A percentile compares a stretch with the other conserved stretches of the same genome.
Conservation (phyloP, 2,888 invertebrate species). For the Aethes cnicana region DNA sequence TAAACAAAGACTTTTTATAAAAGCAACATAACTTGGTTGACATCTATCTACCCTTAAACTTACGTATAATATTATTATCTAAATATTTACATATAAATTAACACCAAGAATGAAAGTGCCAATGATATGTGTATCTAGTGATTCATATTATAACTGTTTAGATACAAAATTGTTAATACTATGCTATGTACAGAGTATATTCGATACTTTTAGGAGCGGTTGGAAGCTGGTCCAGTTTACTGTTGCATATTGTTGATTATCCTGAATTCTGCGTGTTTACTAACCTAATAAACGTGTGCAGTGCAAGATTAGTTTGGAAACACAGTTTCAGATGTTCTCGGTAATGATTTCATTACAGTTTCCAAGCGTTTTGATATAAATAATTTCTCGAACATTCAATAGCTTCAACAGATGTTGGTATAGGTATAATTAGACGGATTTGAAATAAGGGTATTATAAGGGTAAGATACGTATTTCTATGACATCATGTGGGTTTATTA, state of each 20-base stretch:
- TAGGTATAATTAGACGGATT: too few species aligned
- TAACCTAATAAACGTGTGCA: too few species aligned
- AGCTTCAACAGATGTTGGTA: too few species aligned
- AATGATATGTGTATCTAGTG: conserved; percentile 79
- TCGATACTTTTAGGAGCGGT: conserved; percentile 43
- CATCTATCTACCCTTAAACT: conserved; percentile 43
- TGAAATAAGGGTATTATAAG: too few species aligned
- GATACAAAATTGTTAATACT: conserved; percentile 71
- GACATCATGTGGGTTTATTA: too few species aligned
- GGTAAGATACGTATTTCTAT: too few species aligned
- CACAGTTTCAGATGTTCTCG: too few species aligned
- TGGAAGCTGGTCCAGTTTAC: conserved; percentile 35
- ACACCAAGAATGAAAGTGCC: conserved; percentile 78
- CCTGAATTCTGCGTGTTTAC: too few species aligned
- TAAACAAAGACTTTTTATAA: conserved; percentile 40
- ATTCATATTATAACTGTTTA: conserved; percentile 49
- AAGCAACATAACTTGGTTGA: conserved; percentile 46
- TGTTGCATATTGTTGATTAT: neutral
- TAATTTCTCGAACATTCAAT: too few species aligned
- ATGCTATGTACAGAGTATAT: conserved; percentile 54
- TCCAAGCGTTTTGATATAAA: too few species aligned
- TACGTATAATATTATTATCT: conserved; percentile 38
- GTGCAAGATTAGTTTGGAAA: too few species aligned
- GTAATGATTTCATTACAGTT: too few species aligned
- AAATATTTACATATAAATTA: conserved; percentile 54